phyloP scores from a whole-genome alignment of 1,140 invertebrate species.

The Limonius californicus region DNA sequence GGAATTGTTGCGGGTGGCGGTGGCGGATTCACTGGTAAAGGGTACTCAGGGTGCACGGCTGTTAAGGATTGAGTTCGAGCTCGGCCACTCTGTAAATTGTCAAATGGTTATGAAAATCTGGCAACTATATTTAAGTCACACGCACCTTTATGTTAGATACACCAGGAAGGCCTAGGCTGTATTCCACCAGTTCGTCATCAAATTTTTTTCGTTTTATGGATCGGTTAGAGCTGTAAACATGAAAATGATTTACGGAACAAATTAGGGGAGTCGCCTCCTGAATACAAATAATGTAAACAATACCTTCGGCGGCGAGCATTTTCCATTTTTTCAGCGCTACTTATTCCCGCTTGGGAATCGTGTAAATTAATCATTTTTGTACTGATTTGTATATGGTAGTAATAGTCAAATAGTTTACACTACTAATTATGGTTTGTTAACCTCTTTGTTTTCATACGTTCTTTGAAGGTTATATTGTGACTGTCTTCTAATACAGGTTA shows the following conservation, averaged over 20 bases:
- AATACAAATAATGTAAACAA: too few species aligned
- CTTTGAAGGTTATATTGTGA: too few species aligned
- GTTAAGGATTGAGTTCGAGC: constrained; percentile 43
- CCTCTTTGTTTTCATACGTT: too few species aligned
- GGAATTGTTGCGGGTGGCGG: constrained; percentile 35
- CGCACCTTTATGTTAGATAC: constrained; percentile 54
- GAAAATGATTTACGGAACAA: neutral
- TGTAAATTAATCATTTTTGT: constrained; percentile 1
- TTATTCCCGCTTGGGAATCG: neutral
- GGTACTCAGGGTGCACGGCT: constrained; percentile 40
- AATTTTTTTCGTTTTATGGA: constrained; percentile 95
- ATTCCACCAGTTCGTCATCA: constrained; percentile 94
- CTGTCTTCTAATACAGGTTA: too few species aligned
- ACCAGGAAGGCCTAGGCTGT: constrained; percentile 67
- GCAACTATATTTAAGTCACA: too few species aligned
- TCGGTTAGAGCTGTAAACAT: constrained; percentile 71
- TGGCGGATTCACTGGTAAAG: constrained; percentile 30
- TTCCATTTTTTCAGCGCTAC: neutral
- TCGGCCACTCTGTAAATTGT: constrained; percentile 45
- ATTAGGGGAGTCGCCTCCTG: too few species aligned
- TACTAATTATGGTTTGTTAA: too few species aligned
- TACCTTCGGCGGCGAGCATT: neutral
- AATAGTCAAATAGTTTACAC: too few species aligned
- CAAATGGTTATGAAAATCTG: too few species aligned
- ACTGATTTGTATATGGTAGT: too few species aligned